These are phyloP conservation scores for Melanotus villosus DNA, from an alignment of 2,888 invertebrate genomes.

Conservation along the genomic window DNA sequence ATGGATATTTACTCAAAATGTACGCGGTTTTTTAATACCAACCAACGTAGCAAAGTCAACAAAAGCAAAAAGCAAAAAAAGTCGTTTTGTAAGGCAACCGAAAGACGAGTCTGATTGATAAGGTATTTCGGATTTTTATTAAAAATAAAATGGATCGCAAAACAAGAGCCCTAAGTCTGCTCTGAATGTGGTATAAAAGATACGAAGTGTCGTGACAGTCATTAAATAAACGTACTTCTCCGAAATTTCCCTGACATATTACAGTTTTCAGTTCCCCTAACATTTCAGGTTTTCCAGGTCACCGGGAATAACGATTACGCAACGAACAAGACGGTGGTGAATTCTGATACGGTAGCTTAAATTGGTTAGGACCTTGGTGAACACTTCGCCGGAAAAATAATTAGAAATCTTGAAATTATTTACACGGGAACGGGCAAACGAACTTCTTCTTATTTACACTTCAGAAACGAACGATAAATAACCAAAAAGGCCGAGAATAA, in stretches of 20 bases:
- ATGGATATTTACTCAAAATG: no score
- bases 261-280: neutral
- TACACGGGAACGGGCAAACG: neutral
- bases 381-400: neutral
- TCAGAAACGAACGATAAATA: constrained; percentile 1
- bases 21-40: no score
- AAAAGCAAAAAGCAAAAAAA: no score
- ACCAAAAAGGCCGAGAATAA: neutral
- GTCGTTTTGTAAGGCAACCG: no score
- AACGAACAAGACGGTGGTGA: neutral
- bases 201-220: neutral
- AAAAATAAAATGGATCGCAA: no score
- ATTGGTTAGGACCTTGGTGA: neutral
- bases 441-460: neutral
- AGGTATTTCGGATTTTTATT: no score
- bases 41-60: no score
- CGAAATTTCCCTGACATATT: neutral
- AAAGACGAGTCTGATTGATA: no score
- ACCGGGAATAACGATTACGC: neutral
- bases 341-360: no score
- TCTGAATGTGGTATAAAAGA: neutral
- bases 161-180: no score
- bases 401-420: constrained; percentile 1
- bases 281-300: constrained; percentile 1
- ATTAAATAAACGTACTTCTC: constrained; percentile 3